Evolutionary conservation across 2,888 invertebrate species (phyloP).

Genomic region (Galerucella calmariensis): DNA sequence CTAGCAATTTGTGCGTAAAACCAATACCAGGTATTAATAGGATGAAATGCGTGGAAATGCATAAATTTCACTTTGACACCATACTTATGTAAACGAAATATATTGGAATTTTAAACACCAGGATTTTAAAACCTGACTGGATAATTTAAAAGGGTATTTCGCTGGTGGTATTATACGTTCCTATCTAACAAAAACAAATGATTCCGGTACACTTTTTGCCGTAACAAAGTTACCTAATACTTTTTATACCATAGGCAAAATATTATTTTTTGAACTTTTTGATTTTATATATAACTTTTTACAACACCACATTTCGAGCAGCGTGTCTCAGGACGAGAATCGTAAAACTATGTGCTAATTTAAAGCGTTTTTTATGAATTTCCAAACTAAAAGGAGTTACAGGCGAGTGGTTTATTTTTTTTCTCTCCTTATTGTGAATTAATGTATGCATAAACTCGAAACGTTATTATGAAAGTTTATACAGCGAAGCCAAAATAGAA

Average conservation of each 20-base stretch:
- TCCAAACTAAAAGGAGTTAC: not conserved
- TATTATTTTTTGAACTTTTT: too few species aligned
- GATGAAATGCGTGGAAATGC: conserved; percentile 44
- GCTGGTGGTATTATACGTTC: conserved; percentile 8
- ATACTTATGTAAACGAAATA: conserved; percentile 42
- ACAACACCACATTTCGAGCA: too few species aligned
- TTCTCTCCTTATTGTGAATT: not conserved
- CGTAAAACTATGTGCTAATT: too few species aligned
- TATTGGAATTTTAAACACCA: conserved; percentile 42
- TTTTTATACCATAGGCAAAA: not conserved
- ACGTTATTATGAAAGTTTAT: conserved; percentile 2
- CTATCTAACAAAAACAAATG: conserved; percentile 21
- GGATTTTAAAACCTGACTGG: conserved; percentile 39
- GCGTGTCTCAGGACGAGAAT: too few species aligned
- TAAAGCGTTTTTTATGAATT: not conserved
- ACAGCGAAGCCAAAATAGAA: not conserved
- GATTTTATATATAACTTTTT: too few species aligned
- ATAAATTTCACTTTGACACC: conserved; percentile 45
- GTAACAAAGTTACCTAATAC: not conserved
- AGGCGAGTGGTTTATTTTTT: not conserved
- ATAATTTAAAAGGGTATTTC: conserved; percentile 27
- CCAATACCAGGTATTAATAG: conserved; percentile 40
- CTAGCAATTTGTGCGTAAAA: conserved; percentile 41
- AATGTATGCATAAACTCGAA: not conserved
- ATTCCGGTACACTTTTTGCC: not conserved